Evolutionary conservation across 2,797 vertebrate genomes (phyloP), one percentile per base, ranked within the genome.

Genomic region (Sarcoramphus papa): DNA sequence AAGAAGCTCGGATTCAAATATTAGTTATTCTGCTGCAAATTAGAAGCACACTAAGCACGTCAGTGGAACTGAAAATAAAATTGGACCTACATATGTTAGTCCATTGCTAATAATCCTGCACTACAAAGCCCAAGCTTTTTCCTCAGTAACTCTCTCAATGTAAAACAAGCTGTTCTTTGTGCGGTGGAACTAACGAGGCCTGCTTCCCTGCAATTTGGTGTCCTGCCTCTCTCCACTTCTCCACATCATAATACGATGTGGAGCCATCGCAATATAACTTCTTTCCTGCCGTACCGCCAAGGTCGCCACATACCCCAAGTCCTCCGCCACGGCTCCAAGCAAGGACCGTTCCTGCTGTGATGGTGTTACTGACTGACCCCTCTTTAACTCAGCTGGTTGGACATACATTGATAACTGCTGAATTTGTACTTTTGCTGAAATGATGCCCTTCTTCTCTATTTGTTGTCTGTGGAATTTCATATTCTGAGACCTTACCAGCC

Each of bases 1-100:
- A 37, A 83, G 70, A 95, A 81, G 14, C 13, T 93, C 31, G 17
- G 51, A 48, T 31, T 88, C 78, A 87, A 83, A 81, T 54, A 60
- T 57, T 78, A 72, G 54, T 56, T 83, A 77, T 51, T 60, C 33
- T 67, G 16, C 33, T 68, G 27, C 16, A 90, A 85, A 72, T 91
- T 83, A 72, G 65, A 64, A 88, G 18, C 24, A 57, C 51, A 10
- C 28, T 27, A 53, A 90, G 31, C 23, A 51, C 10, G 53, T 31
- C 31, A 60, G 23, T 64, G 68, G 20, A 79, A 92, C 59, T 70
- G 50, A 84, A 88, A 93, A 84, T 69, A 82, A 86, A 86, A 73
- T 48, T 45, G 14, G 27, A 12, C 24, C 33, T 84, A 40, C 33
- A 33, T 50, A 18, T 64, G 24, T 81, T 76, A 65, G 12, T 22